Conservation (phyloP, 2,797 vertebrate species). For the Mus spretus region DNA sequence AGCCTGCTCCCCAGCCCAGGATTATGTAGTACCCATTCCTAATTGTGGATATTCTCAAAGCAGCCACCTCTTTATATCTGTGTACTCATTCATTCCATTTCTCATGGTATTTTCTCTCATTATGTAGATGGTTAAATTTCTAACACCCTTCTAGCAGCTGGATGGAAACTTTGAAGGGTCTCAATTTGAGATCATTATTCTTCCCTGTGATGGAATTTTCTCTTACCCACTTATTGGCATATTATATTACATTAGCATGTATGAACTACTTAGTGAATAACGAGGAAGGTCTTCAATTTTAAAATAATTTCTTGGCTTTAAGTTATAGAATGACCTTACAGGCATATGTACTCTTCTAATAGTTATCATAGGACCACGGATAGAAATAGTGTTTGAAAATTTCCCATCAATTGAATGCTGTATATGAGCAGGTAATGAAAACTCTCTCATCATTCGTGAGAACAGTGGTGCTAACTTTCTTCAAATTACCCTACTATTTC, state of each 20-base stretch:
- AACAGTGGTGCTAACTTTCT: neutral
- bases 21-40: neutral
- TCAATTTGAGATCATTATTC: neutral
- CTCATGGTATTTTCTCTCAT: neutral
- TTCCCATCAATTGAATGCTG: neutral
- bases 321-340: neutral
- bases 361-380: neutral
- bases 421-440: neutral
- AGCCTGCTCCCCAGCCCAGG: neutral
- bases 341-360: neutral
- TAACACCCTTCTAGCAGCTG: neutral
- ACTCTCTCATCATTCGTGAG: accelerated
- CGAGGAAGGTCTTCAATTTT: neutral
- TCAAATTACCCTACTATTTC: neutral
- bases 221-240: neutral
- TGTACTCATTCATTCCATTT: neutral
- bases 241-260: neutral
- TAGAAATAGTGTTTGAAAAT: neutral
- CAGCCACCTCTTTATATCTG: neutral
- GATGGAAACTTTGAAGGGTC: neutral
- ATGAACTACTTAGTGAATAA: neutral
- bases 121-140: neutral
- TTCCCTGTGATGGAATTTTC: neutral
- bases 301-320: neutral
- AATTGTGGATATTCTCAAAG: neutral